phyloP scores from a whole-genome alignment of 2,888 invertebrate genomes.

The Eilema sororculum region DNA sequence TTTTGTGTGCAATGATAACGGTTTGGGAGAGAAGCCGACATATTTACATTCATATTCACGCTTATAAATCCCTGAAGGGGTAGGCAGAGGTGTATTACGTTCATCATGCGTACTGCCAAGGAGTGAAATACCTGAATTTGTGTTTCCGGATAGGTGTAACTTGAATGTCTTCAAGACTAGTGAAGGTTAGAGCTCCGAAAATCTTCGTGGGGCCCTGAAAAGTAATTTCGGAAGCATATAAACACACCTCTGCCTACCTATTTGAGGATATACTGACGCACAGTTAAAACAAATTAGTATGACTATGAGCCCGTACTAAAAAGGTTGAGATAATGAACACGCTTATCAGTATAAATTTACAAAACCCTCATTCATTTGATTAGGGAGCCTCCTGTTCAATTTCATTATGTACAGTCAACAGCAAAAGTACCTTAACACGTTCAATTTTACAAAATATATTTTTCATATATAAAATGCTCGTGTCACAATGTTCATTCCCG shows the following conservation, averaged over 20 bases:
- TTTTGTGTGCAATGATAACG: slow-evolving; percentile 42
- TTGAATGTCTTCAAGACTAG: too few species aligned
- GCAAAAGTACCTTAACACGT: neutral
- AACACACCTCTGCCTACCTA: neutral
- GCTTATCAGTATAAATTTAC: slow-evolving; percentile 1
- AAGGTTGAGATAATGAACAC: neutral
- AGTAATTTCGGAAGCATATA: neutral
- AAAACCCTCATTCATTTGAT: neutral
- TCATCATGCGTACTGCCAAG: too few species aligned
- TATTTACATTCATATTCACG: neutral
- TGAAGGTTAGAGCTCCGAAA: too few species aligned
- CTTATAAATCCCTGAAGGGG: too few species aligned
- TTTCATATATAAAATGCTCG: too few species aligned
- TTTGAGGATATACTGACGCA: neutral
- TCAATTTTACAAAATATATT: neutral
- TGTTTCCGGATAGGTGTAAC: too few species aligned
- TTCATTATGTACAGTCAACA: neutral
- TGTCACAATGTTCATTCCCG: too few species aligned
- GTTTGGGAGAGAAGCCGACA: slow-evolving; percentile 10
- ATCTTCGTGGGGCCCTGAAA: too few species aligned
- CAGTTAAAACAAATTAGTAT: slow-evolving; percentile 1
- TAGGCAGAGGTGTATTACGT: too few species aligned
- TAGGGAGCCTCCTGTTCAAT: neutral
- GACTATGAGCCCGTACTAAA: neutral
- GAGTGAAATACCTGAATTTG: too few species aligned